phyloP scores from a whole-genome alignment of 1,140 invertebrate genomes.

The Hestina assimilis region DNA sequence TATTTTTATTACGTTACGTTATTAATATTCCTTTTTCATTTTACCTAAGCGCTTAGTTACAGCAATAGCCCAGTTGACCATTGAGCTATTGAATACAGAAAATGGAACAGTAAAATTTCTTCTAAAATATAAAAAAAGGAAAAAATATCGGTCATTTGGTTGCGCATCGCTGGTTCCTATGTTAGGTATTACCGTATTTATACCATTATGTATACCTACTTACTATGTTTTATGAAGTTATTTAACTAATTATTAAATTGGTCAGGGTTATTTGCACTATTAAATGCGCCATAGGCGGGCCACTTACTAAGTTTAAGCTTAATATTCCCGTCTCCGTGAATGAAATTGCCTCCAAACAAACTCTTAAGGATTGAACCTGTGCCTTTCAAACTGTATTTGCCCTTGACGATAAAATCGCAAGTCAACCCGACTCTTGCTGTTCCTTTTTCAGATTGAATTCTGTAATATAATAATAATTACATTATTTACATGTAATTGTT shows the following conservation, averaged over 20 bases:
- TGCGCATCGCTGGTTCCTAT: too few species aligned
- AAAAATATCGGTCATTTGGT: too few species aligned
- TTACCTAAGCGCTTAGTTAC: too few species aligned
- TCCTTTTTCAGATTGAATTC: slow-evolving; percentile 31
- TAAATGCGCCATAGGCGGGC: neutral
- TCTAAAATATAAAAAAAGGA: too few species aligned
- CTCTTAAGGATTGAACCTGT: slow-evolving; percentile 24
- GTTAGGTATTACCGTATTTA: too few species aligned
- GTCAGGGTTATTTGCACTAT: neutral
- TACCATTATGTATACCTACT: too few species aligned
- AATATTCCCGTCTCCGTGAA: slow-evolving; percentile 37
- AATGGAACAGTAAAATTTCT: too few species aligned
- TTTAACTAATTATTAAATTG: neutral
- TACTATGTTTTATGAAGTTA: neutral
- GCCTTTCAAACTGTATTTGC: slow-evolving; percentile 32
- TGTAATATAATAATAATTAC: slow-evolving; percentile 25
- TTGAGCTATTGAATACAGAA: too few species aligned
- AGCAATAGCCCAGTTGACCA: too few species aligned
- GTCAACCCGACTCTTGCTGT: slow-evolving; percentile 20
- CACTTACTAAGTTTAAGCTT: slow-evolving; percentile 40
- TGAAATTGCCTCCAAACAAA: slow-evolving; percentile 25
- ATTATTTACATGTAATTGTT: too few species aligned
- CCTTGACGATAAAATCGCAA: slow-evolving; percentile 38
- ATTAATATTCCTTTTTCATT: too few species aligned
- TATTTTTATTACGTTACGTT: too few species aligned